Conservation (phyloP, 2,888 invertebrate genomes). For the Yponomeuta malinellus region DNA sequence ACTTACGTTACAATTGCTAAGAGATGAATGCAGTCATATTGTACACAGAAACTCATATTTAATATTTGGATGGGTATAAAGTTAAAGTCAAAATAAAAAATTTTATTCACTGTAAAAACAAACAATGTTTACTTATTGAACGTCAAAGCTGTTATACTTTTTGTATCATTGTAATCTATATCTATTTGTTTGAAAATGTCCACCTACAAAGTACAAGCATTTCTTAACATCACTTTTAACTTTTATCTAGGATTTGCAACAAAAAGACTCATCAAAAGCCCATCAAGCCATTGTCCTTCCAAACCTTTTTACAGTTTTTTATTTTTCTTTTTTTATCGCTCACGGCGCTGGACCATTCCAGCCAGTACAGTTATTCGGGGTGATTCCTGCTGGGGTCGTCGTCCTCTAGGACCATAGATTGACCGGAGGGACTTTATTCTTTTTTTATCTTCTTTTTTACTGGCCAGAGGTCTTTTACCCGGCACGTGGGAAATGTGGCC, state of each 20-base stretch:
- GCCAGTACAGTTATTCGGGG: conserved; percentile 8
- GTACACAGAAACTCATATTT: no score
- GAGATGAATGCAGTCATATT: no score
- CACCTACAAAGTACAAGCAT: no score
- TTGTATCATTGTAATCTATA: no score
- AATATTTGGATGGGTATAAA: no score
- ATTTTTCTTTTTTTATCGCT: not conserved
- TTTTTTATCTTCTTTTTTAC: not conserved
- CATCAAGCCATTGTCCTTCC: conserved; percentile 8
- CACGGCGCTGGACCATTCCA: conserved; percentile 4
- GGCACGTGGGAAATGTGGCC: conserved; percentile 4
- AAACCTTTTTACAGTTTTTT: not conserved
- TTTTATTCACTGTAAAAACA: no score
- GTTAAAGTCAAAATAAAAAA: no score
- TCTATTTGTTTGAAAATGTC: no score
- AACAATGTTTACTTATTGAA: no score
- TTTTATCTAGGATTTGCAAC: not conserved
- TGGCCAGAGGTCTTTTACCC: conserved; percentile 9
- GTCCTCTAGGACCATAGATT: not conserved
- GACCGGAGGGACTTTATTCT: not conserved
- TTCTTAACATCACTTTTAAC: no score
- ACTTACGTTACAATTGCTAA: no score
- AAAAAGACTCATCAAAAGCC: not conserved
- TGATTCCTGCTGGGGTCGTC: not conserved
- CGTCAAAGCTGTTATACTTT: no score